Conservation (phyloP, 2,113 vertebrate species). For the Hystrix brachyura region DNA sequence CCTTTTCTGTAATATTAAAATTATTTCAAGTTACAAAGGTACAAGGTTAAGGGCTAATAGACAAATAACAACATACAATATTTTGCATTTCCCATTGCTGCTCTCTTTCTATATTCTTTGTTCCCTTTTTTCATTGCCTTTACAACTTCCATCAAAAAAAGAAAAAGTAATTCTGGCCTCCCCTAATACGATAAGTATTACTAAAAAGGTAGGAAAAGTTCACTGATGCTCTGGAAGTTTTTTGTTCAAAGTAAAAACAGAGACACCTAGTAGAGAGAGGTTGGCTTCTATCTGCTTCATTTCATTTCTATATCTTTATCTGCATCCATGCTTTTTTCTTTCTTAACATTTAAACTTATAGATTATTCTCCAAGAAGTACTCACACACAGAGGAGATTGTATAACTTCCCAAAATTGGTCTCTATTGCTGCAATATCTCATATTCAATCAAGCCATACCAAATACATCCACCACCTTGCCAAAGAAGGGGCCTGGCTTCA, state of each 20-base stretch:
- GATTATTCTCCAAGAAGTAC: background rate
- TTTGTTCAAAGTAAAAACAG: background rate
- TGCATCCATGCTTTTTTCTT: background rate
- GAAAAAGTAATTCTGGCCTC: background rate
- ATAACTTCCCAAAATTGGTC: background rate
- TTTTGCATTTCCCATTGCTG: background rate
- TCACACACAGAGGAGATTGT: background rate
- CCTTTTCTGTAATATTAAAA: background rate
- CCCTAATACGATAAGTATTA: background rate
- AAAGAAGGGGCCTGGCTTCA: background rate
- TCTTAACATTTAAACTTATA: background rate
- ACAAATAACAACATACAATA: background rate
- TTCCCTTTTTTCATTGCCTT: background rate
- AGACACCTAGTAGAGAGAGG: background rate
- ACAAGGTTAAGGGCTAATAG: background rate
- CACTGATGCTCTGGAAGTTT: background rate
- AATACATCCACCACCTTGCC: background rate
- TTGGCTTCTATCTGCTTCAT: background rate
- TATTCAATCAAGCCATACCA: background rate
- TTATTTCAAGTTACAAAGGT: constrained; percentile 24
- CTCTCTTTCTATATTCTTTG: background rate
- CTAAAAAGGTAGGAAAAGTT: background rate
- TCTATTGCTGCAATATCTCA: background rate
- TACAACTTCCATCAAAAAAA: background rate
- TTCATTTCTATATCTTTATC: background rate